Percentiles rank a stretch among this genome's conserved stretches.
phyloP scores from a whole-genome alignment of 2,113 vertebrate species.

The Mellivora capensis region DNA sequence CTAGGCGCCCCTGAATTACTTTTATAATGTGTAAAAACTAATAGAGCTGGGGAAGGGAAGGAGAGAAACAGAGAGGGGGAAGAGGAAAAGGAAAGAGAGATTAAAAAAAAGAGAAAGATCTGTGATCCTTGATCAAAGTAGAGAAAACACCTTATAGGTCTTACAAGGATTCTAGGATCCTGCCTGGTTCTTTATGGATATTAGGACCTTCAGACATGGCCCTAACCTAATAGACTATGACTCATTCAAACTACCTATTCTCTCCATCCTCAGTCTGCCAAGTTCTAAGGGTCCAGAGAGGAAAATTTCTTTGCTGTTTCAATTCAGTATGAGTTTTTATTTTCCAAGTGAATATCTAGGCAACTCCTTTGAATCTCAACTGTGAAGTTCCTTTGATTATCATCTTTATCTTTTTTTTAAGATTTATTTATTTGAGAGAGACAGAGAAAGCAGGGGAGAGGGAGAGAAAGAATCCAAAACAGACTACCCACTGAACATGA shows the following conservation, averaged over 20 bases:
- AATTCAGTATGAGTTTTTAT: not conserved
- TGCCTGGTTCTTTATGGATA: not conserved
- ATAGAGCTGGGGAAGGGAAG: not conserved
- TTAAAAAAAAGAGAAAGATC: not conserved
- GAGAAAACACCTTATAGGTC: not conserved
- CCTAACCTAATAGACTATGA: not conserved
- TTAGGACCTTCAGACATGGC: not conserved
- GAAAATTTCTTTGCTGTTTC: not conserved
- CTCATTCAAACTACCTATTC: not conserved
- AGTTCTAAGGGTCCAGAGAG: not conserved
- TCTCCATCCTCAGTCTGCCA: not conserved
- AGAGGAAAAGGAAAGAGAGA: not conserved
- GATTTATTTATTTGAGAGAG: not conserved
- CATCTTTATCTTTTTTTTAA: not conserved
- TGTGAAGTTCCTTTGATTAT: not conserved
- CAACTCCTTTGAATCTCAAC: not conserved
- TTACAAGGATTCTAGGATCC: not conserved
- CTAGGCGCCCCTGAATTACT: not conserved
- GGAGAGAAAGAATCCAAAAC: not conserved
- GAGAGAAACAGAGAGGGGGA: not conserved
- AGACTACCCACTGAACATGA: not conserved
- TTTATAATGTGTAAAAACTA: not conserved
- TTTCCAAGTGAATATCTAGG: not conserved
- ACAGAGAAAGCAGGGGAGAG: not conserved
- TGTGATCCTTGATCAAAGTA: not conserved